A percentile compares a stretch with the other conserved stretches of the same genome.
Conservation (phyloP, 2,113 vertebrate genomes). For the Stigmatopora argus region DNA sequence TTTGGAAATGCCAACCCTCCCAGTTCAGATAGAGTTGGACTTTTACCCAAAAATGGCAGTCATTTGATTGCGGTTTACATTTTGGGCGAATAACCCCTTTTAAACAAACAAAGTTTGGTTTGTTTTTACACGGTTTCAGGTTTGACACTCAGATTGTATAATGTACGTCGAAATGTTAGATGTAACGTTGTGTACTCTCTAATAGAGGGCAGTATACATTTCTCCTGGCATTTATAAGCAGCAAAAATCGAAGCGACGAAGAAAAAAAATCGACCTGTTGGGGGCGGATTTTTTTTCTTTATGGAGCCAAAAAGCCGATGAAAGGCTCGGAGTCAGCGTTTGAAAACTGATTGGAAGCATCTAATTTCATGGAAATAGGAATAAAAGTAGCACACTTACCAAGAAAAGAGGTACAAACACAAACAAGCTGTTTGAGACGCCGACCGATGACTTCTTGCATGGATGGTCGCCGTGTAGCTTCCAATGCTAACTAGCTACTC, state of each 20-base stretch:
- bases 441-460: neutral
- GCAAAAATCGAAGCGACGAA: conserved; percentile 1
- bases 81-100: too few species aligned
- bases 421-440: neutral
- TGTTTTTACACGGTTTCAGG: too few species aligned
- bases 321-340: conserved; percentile 32
- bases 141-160: too few species aligned
- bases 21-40: too few species aligned
- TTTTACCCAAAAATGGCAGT: too few species aligned
- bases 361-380: conserved; percentile 7
- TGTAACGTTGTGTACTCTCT: neutral
- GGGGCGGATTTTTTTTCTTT: conserved; percentile 56
- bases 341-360: neutral
- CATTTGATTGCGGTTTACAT: too few species aligned
- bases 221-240: neutral
- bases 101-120: too few species aligned
- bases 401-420: conserved; percentile 34
- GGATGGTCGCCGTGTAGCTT: neutral
- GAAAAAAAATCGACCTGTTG: conserved; percentile 12
- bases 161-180: neutral
- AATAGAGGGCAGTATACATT: neutral
- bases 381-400: conserved; percentile 1
- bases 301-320: conserved; percentile 49
- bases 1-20: too few species aligned
- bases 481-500: conserved; percentile 31